Base-by-base conservation (phyloP, 2,888 invertebrate genomes). In the Platycheirus rosarum region DNA sequence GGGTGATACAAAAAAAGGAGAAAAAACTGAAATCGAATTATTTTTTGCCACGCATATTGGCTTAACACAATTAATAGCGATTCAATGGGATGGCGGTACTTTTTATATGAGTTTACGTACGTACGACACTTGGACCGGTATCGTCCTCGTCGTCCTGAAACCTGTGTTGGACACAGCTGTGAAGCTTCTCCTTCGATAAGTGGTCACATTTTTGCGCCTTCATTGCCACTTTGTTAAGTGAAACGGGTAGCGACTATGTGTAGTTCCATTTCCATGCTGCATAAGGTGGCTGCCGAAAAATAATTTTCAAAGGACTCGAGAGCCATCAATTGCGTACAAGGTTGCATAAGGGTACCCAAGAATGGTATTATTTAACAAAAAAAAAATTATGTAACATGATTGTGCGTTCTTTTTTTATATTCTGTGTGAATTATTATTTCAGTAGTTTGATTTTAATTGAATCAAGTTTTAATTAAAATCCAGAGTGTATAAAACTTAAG, bases 41-140 rank as follows among this genome's bases (percentile, higher is more conserved):
- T 75, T 65, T 75, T 76, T 66, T 46, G 66, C 71, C 62, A 48
- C 70, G 63, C 66, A 82, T 77, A 82, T 82, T 82, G 80, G 80
- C 62, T 76, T 82, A 82, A 82, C 80, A 77, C 76, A 82, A 77
- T 82, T 82, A 82, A 82, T 82, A 77, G 71, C 66, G 23, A 35
- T 66, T 71, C 70, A 49, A 53, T 18, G 26, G 70, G 48, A 44
- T 6, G 14, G n/a, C 18, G 2, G 6, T 23, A 37, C 62, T 60
- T 37, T 69, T 32, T 37, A 29, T 73, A 16, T 32, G 26, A n/a
- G 9, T n/a, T 14, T 16, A n/a, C n/a, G 23, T 46, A 16, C 46
- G 23, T 66, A 35, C 26, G 32, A 49, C n/a, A 37, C 9, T 29
- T 44, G 18, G 32, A 16, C 9, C 37, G 13, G 37, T 40, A 29